Conservation (phyloP, 2,113 vertebrate species). For the Ictalurus punctatus region DNA sequence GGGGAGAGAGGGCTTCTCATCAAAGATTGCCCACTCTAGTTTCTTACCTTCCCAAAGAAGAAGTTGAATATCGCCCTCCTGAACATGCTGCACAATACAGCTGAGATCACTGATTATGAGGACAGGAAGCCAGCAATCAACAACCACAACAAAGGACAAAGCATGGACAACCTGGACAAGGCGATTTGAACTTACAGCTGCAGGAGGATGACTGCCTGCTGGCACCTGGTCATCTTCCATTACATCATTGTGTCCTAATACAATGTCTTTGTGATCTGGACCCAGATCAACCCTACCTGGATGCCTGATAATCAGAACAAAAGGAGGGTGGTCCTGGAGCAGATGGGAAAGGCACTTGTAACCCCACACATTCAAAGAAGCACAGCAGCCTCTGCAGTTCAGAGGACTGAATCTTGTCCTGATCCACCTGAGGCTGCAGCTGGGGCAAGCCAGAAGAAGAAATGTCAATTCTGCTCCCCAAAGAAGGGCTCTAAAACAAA, state of each 20-base stretch:
- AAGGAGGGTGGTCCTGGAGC: slow-evolving; percentile 34
- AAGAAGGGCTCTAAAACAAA: slow-evolving; percentile 8
- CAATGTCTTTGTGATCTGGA: slow-evolving; percentile 41
- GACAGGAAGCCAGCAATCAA: slow-evolving; percentile 38
- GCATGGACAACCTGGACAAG: slow-evolving; percentile 43
- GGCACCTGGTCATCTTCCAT: slow-evolving; percentile 39
- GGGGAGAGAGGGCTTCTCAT: background rate
- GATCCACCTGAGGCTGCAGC: slow-evolving; percentile 15
- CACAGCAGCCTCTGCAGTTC: background rate
- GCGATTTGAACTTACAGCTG: slow-evolving; percentile 32
- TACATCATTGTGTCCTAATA: slow-evolving; percentile 44
- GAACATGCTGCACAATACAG: slow-evolving; percentile 30
- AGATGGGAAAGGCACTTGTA: slow-evolving; percentile 20
- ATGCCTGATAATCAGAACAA: background rate
- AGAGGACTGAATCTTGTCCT: background rate
- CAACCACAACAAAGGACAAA: slow-evolving; percentile 45
- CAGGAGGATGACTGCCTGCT: slow-evolving; percentile 16
- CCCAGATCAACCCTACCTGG: slow-evolving; percentile 2
- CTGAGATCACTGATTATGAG: background rate
- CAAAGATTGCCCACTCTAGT: background rate
- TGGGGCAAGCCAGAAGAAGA: background rate
- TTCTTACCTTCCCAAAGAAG: slow-evolving; percentile 1
- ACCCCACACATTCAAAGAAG: slow-evolving; percentile 24
- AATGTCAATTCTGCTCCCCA: background rate
- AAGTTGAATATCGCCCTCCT: slow-evolving; percentile 29